Base-by-base conservation (phyloP, 2,888 invertebrate genomes). In the Drosophila formosana region DNA sequence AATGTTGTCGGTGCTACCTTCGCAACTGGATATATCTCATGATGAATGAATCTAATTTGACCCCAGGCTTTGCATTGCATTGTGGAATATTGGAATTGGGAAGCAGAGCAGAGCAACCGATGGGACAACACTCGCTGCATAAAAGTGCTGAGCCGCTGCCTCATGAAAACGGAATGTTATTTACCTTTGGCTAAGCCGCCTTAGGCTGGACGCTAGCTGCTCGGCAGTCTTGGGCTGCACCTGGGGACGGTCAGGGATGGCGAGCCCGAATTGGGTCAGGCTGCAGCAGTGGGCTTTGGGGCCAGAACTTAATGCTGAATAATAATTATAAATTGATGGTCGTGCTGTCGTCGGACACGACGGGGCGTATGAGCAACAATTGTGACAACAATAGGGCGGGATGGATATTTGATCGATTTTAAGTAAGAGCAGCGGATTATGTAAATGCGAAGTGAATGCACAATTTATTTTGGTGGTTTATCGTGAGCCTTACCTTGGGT, bases 401-500 rank as follows among this genome's bases (percentile, higher is more conserved):
- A 9, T 18, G 30, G 30, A 30, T 41, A 34, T 4, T 41, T 41
- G 39, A 41, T 41, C 39, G 39, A 41, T 41, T 41, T 41, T 4
- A 7, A 7, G 11, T n/a, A 3, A 13, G 7, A 18, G 11, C 13
- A 6, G 39, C 13, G 18, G 39, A 41, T 41, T 41, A 41, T 41
- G 39, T 41, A 41, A 41, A 41, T 41, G 18, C 13, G 11, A 18
- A 41, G 5, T 37, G 5, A 6, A 41, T 18, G 13, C 6, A 13
- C 13, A 13, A 7, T 13, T 13, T 13, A 18, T 41, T 6, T 7
- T 3, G 13, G 39, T 13, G 3, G 13, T 13, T 7, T 13, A 41
- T 13, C 11, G 13, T 3, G 39, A 11, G 41, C 32, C 89, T 88
- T 92, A 92, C 92, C 92, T 92, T 92, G 92, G 83, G 92, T 92